Evolutionary conservation across 2,797 vertebrate species (phyloP), one percentile per base, ranked within the genome.

Genomic region (Tadarida brasiliensis): DNA sequence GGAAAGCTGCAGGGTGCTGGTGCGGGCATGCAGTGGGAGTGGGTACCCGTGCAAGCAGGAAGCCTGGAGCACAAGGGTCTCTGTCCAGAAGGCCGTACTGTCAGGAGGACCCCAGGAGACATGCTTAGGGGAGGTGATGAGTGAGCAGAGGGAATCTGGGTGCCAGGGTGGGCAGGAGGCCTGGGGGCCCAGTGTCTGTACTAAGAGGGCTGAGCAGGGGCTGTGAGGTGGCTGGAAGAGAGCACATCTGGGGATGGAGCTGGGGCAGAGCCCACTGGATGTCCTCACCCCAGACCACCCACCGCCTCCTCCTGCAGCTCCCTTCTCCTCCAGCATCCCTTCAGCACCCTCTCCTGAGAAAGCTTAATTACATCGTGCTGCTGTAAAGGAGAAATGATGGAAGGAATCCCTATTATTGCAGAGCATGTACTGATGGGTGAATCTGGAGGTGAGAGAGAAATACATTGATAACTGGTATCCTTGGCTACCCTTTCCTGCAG

Each of bases 1-100:
- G 16, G 30, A 0, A 0, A 9, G 6, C 87, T 0, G 4, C 17
- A 16, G 20, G 49, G 39, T 47, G 10, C 22, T 44, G 74, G 24
- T n/a, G 30, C 5, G 33, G 24, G 5, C 11, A 5, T 73, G 26
- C 10, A 3, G 28, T 7, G 57, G 73, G 12, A 11, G 33, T 5
- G 54, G 47, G 39, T 8, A 1, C 17, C 12, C 4, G 0, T 44
- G 54, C 10, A 54, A 65, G 47, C 20, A 1, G 26, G 65, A 83
- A 17, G 47, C 90, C 49, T 70, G 15, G 83, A 65, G 59, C 11
- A 22, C 47, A 54, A 9, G 2, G 30, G 33, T 61, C 33, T 87
- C 77, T 92, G 14, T 59, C 39, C 26, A 71, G 83, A 44, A 35
- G 81, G 65, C 65, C 9, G 12, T 14, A 35, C 22, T 19, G 10